Percentiles rank a stretch among this genome's conserved stretches.
phyloP scores from a whole-genome alignment of 2,113 vertebrate genomes.

The Cisticola juncidis region DNA sequence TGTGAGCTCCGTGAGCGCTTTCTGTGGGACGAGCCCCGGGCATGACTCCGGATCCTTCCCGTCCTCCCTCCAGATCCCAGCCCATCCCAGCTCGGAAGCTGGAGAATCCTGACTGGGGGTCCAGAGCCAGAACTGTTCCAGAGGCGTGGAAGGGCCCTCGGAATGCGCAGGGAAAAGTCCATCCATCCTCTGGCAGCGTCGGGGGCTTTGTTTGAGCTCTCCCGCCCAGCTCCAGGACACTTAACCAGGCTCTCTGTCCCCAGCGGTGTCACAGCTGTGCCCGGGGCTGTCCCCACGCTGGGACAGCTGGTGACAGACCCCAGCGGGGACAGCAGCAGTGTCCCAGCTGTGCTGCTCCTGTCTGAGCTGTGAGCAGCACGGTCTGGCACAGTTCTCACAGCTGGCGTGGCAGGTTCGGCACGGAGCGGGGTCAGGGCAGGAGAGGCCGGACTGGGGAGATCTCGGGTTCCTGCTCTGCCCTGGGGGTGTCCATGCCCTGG shows the following conservation, averaged over 20 bases:
- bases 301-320: rapidly evolving
- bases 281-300: not conserved
- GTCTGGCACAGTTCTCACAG: rapidly evolving
- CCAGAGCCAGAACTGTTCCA: rapidly evolving
- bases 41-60: rapidly evolving
- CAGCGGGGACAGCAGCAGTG: rapidly evolving
- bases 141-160: rapidly evolving
- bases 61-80: not conserved
- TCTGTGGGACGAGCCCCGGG: rapidly evolving
- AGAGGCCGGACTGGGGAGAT: not conserved
- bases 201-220: not conserved
- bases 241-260: not conserved
- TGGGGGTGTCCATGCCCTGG: rapidly evolving
- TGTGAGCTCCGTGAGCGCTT: rapidly evolving
- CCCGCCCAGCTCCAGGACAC: rapidly evolving
- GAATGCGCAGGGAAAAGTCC: rapidly evolving
- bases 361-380: rapidly evolving
- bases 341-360: not conserved
- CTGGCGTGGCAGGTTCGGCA: not conserved
- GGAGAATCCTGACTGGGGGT: not conserved
- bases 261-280: rapidly evolving
- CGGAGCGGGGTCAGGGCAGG: not conserved
- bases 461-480: rapidly evolving
- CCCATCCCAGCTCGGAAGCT: not conserved
- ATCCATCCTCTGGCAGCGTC: rapidly evolving